A percentile compares a stretch with the other conserved stretches of the same genome.
Evolutionary conservation across 2,113 vertebrate genomes (phyloP).

Genomic region (human (Homo sapiens)): GRCh38 chrX:25231501-25232000

Average conservation of each 20-base stretch:
- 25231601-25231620: no score
- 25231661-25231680: background rate
- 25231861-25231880: background rate
- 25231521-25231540: no score
- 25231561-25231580: no score
- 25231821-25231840: background rate
- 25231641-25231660: background rate
- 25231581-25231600: no score
- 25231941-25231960: background rate
- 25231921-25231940: background rate
- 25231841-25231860: background rate
- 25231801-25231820: background rate
- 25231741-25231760: background rate
- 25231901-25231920: background rate
- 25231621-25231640: background rate
- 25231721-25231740: background rate
- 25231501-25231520: no score
- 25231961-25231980: background rate
- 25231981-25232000: background rate
- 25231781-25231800: background rate
- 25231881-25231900: background rate
- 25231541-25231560: no score
- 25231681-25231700: background rate
- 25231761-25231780: background rate
- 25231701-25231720: background rate